Evolutionary conservation across 2,113 vertebrate species (phyloP), one percentile per base, ranked within the genome.

Genomic region (Upupa epops): DNA sequence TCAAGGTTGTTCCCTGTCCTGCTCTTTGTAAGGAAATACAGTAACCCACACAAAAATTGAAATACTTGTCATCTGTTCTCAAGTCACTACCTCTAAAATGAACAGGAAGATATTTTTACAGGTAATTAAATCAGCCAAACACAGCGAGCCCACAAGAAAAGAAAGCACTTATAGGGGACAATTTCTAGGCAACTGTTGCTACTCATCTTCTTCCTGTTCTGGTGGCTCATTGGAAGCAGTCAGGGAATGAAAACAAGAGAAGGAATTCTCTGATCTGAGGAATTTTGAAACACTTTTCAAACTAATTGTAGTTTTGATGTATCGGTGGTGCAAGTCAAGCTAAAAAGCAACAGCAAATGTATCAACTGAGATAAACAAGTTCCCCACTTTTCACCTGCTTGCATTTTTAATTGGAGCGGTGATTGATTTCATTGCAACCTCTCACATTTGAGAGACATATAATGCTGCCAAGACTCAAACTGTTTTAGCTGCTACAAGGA

Each of bases 1-100:
- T n/a, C n/a, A 92, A 89, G 36, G 31, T 69, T 86, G 60, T 66
- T 80, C 70, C 26, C 48, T 56, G 66, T 92, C 97, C 94, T 94
- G 55, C 54, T 69, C 55, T 55, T 93, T 90, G 86, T 92, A 72
- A 40, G 32, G 29, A 84, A 83, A 76, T 88, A 92, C 92, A 92
- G 90, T 5, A 24, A 51, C 4, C 3, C 2, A 29, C 28, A 32
- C 54, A 8, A n/a, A 77, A 86, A 55, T 17, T 26, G 49, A 74
- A 86, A 55, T 17, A 60, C 18, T 69, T 48, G 46, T 48, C 46
- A 32, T 28, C 40, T 72, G 24, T 63, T 74, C 86, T 71, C 72
- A 94, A 37, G 66, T 63, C 49, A 49, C 42, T 49, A 9, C 29
- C 17, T n/a, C 51, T 56, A 45, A 75, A 88, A 42, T 8, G 82